Percentiles rank a stretch among this genome's conserved stretches.
Evolutionary conservation across 2,888 invertebrate genomes (phyloP).

Genomic region (Drosophila conformis): DNA sequence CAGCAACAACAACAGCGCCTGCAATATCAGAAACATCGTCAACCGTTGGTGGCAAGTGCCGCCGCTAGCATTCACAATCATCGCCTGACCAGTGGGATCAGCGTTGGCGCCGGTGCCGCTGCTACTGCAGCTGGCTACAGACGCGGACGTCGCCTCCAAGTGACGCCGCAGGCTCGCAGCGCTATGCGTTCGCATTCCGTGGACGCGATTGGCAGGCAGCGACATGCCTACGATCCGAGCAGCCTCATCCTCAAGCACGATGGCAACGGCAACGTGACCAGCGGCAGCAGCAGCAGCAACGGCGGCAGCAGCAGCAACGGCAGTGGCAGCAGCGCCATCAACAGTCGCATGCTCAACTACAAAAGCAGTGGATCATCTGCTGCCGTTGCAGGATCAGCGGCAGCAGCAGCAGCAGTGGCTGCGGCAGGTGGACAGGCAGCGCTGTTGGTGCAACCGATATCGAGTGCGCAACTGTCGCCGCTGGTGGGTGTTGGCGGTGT

Average conservation of each 20-base stretch:
- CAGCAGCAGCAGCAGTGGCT: slow-evolving; percentile 47
- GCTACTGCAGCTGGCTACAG: slow-evolving; percentile 74
- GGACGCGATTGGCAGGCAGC: slow-evolving; percentile 83
- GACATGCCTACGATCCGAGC: slow-evolving; percentile 77
- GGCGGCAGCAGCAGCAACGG: slow-evolving; percentile 50
- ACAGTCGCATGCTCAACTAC: slow-evolving; percentile 82
- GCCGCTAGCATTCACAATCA: slow-evolving; percentile 80
- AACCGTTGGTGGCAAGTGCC: slow-evolving; percentile 80
- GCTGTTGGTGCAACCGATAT: slow-evolving; percentile 82
- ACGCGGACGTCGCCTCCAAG: slow-evolving; percentile 71
- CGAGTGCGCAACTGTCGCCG: slow-evolving; percentile 81
- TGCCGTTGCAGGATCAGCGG: slow-evolving; percentile 25
- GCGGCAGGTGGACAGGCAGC: slow-evolving; percentile 77
- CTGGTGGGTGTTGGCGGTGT: slow-evolving; percentile 68
- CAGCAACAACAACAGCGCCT: slow-evolving; percentile 73
- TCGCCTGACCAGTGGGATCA: slow-evolving; percentile 70
- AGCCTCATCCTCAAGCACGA: slow-evolving; percentile 83
- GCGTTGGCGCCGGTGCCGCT: slow-evolving; percentile 52
- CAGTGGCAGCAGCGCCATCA: slow-evolving; percentile 32
- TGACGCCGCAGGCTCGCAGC: slow-evolving; percentile 55
- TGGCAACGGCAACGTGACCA: slow-evolving; percentile 72
- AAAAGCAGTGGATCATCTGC: slow-evolving; percentile 59
- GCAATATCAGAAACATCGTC: slow-evolving; percentile 84
- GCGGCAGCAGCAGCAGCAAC: slow-evolving; percentile 58
- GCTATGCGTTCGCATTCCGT: slow-evolving; percentile 84